Conservation (phyloP, 2,888 invertebrate species). For the Frankliniella intonsa region DNA sequence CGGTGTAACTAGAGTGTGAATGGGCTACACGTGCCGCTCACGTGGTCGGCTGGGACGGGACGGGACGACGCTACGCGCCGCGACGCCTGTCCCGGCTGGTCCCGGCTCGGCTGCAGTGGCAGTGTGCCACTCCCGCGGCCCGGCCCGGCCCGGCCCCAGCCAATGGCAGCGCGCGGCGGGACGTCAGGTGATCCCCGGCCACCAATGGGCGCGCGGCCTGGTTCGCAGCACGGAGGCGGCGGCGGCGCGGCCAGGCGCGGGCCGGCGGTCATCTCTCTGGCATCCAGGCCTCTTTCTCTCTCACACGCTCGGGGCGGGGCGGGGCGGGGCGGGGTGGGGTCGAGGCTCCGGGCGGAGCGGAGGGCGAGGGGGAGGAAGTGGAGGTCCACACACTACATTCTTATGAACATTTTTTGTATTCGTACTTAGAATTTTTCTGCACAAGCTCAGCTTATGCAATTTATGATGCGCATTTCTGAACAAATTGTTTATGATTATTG, state of each 20-base stretch:
- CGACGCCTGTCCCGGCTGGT: too few species aligned
- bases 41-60: not conserved
- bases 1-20: not conserved
- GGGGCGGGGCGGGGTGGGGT: not conserved
- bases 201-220: not conserved
- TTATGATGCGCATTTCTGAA: too few species aligned
- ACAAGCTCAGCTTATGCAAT: too few species aligned
- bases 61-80: not conserved
- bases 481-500: too few species aligned
- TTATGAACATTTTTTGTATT: too few species aligned
- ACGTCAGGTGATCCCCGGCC: not conserved
- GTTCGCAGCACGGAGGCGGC: not conserved
- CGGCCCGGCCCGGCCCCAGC: not conserved
- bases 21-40: not conserved
- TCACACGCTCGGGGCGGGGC: not conserved
- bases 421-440: too few species aligned
- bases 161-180: not conserved
- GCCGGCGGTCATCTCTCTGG: not conserved
- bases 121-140: not conserved
- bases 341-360: not conserved
- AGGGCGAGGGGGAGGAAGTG: not conserved
- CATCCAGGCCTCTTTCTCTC: not conserved
- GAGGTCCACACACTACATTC: too few species aligned
- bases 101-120: too few species aligned
- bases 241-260: not conserved